phyloP scores from a whole-genome alignment of 2,797 vertebrate species.

The Chiloscyllium punctatum region DNA sequence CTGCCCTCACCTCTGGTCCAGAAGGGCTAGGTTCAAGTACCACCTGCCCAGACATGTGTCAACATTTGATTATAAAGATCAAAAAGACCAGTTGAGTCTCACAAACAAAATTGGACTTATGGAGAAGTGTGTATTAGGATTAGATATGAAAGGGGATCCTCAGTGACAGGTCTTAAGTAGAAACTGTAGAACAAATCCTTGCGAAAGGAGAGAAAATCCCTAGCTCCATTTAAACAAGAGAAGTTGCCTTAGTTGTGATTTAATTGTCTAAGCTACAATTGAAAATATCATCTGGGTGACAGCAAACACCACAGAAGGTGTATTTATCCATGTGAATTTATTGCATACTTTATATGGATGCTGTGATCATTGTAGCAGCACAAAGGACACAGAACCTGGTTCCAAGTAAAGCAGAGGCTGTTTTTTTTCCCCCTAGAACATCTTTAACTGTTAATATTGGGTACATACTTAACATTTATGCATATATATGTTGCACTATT shows the following conservation, averaged over 20 bases:
- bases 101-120: not conserved
- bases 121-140: no score
- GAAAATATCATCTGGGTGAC: not conserved
- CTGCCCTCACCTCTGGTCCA: no score
- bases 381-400: not conserved
- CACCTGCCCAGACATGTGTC: no score
- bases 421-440: not conserved
- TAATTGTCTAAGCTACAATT: no score
- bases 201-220: no score
- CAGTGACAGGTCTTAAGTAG: no score
- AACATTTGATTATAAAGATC: no score
- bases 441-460: not conserved
- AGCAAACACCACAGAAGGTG: not conserved
- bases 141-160: no score
- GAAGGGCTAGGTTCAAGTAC: no score
- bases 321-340: not conserved
- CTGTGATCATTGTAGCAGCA: not conserved
- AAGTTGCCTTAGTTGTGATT: no score
- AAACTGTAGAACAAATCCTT: no score
- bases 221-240: no score
- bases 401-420: not conserved
- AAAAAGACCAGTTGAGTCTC: not conserved
- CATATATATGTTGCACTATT: not conserved
- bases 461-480: not conserved
- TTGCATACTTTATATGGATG: not conserved